Evolutionary conservation across 2,888 invertebrate genomes (phyloP).

Genomic region (Drosophila trichaetosa): DNA sequence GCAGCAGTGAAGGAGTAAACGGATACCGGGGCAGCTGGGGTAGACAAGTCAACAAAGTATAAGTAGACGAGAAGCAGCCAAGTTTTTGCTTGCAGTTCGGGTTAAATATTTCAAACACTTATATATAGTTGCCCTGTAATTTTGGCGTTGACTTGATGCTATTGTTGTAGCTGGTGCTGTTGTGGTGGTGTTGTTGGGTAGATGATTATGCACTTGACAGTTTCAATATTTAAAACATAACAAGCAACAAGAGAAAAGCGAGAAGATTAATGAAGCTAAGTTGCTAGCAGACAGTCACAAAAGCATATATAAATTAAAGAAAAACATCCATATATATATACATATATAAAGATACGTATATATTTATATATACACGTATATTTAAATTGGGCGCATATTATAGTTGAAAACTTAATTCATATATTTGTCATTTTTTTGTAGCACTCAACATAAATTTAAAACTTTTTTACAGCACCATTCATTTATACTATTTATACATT

Average conservation of each 20-base stretch:
- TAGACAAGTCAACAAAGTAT: conserved; percentile 38
- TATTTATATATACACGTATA: neutral
- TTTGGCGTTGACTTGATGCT: conserved; percentile 38
- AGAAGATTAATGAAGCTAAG: conserved; percentile 65
- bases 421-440: conserved; percentile 8
- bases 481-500: neutral
- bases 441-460: neutral
- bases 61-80: conserved; percentile 39
- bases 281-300: conserved; percentile 6
- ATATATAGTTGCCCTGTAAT: conserved; percentile 62
- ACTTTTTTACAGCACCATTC: neutral
- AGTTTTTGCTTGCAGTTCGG: conserved; percentile 46
- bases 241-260: conserved; percentile 48
- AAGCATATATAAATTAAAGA: conserved; percentile 1
- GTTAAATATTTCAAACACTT: conserved; percentile 55
- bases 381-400: conserved; percentile 1
- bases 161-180: conserved; percentile 19
- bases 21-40: conserved; percentile 3
- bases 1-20: conserved; percentile 38
- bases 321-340: conserved; percentile 5
- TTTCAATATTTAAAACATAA: conserved; percentile 72
- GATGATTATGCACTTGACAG: conserved; percentile 73
- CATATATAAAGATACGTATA: too few relatives aligned
- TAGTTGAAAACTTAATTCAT: conserved; percentile 15
- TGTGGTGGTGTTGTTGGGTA: conserved; percentile 21